Conservation (phyloP, 2,113 vertebrate species). For the Peromyscus leucopus region DNA sequence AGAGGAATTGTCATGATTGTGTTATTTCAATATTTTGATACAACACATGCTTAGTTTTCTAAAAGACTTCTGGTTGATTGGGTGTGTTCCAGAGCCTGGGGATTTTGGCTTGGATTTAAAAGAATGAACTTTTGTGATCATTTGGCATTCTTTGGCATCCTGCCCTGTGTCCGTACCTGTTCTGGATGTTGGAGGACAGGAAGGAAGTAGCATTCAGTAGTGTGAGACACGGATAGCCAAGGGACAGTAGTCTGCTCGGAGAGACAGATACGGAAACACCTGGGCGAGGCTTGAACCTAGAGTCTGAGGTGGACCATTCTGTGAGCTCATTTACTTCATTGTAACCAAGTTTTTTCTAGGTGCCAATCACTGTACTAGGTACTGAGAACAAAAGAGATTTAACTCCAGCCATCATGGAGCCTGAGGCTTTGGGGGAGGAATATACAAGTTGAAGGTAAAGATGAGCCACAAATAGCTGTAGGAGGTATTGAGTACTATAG, state of each 20-base stretch:
- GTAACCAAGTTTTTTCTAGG: not conserved
- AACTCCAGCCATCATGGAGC: not conserved
- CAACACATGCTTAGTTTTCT: conserved; percentile 76
- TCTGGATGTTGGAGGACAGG: not conserved
- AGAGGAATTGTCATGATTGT: conserved; percentile 74
- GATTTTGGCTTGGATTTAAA: conserved; percentile 53
- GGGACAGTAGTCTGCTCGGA: not conserved
- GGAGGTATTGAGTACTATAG: accelerated
- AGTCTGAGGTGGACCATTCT: not conserved
- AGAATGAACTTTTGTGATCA: not conserved
- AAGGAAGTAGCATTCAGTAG: not conserved
- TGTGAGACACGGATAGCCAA: not conserved
- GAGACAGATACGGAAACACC: not conserved
- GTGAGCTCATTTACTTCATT: not conserved
- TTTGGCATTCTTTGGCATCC: not conserved
- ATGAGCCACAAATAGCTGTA: not conserved
- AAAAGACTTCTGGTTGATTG: conserved; percentile 78
- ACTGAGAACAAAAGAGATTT: not conserved
- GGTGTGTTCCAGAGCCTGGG: conserved; percentile 60
- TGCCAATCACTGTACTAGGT: not conserved
- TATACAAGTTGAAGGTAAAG: not conserved
- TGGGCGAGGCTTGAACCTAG: not conserved
- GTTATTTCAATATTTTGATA: conserved; percentile 82
- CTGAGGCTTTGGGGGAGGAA: no score
- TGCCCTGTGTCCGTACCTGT: not conserved